These are phyloP conservation scores for Rhopalosiphum nymphaeae DNA, from an alignment of 2,888 invertebrate species.

Conservation along the genomic window DNA sequence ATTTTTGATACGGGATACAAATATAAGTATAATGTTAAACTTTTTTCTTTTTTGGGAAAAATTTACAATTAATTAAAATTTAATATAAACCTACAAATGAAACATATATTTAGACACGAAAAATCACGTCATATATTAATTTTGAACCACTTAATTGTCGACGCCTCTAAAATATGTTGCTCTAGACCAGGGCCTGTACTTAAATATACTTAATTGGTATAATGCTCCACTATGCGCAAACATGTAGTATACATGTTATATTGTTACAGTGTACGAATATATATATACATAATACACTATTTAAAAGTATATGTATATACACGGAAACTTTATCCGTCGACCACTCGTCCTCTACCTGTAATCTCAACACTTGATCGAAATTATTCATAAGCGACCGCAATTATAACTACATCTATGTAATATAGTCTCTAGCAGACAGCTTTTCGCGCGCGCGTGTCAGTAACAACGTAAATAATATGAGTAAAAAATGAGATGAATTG, in stretches of 20 bases:
- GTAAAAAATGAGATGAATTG: constrained; percentile 2
- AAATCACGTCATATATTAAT: background rate
- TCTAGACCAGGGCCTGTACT: background rate
- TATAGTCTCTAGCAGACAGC: background rate
- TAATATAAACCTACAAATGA: background rate
- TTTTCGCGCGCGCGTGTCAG: background rate
- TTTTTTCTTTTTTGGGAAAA: background rate
- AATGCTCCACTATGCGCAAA: background rate
- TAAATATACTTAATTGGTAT: background rate
- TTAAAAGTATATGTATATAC: background rate
- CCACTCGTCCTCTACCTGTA: background rate
- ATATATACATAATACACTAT: background rate
- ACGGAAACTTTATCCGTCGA: constrained; percentile 13
- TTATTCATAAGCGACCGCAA: background rate
- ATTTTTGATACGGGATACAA: background rate
- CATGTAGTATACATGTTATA: background rate
- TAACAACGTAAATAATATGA: background rate
- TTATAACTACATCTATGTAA: background rate
- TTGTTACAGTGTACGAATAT: background rate
- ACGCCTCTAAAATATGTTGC: background rate
- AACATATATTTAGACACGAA: background rate
- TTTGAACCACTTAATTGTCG: background rate
- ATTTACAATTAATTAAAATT: background rate
- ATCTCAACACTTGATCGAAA: background rate
- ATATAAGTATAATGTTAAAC: background rate